phyloP scores from a whole-genome alignment of 1,140 invertebrate genomes.

The Trichomalopsis sarcophagae region DNA sequence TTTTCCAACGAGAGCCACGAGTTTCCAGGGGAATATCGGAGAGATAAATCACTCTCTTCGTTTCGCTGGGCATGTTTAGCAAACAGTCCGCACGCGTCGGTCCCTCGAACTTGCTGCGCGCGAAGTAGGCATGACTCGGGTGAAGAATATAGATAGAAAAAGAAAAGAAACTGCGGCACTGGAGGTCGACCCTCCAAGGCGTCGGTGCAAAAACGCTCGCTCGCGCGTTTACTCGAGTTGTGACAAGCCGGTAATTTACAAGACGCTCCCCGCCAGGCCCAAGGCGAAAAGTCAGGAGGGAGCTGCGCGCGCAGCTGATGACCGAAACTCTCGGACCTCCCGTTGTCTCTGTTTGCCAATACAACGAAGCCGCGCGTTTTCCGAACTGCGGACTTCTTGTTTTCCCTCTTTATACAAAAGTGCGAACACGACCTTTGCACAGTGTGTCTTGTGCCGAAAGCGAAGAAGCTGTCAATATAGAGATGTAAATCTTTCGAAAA shows the following conservation, averaged over 20 bases:
- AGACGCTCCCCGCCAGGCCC: slow-evolving; percentile 17
- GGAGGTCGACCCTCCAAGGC: neutral
- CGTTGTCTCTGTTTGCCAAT: slow-evolving; percentile 7
- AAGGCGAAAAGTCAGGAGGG: slow-evolving; percentile 8
- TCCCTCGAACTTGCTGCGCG: neutral
- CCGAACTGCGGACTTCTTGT: neutral
- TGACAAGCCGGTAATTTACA: slow-evolving; percentile 46
- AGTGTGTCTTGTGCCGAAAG: no score
- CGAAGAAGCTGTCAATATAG: no score
- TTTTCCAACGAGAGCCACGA: neutral
- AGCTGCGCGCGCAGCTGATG: neutral
- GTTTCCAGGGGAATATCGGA: no score
- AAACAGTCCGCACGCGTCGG: no score
- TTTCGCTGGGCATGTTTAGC: neutral
- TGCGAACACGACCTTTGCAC: no score
- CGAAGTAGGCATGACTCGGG: neutral
- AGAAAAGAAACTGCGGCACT: neutral
- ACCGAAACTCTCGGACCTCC: slow-evolving; percentile 36
- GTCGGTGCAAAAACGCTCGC: slow-evolving; percentile 34
- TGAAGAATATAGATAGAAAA: neutral
- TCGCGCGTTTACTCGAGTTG: slow-evolving; percentile 43
- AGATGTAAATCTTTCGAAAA: neutral
- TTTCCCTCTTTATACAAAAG: neutral
- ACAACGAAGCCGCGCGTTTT: neutral
- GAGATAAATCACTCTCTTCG: neutral